Percentiles rank a stretch among this genome's conserved stretches.
phyloP scores from a whole-genome alignment of 2,113 vertebrate species.

The Percina caprodes region DNA sequence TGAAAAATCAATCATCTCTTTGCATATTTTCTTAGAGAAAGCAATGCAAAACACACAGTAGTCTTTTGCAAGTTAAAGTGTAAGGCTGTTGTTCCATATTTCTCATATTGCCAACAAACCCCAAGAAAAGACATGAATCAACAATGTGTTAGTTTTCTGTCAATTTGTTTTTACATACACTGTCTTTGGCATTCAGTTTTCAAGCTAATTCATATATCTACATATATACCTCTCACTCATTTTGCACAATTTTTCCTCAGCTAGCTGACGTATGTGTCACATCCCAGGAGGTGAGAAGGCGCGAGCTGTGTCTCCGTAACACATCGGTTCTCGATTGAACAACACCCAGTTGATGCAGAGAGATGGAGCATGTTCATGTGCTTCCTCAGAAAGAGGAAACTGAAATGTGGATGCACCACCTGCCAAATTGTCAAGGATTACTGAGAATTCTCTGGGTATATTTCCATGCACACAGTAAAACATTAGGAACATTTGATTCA shows the following conservation, averaged over 20 bases:
- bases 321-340: slow-evolving; percentile 20
- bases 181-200: slow-evolving; percentile 1
- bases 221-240: neutral
- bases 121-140: neutral
- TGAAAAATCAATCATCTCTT: slow-evolving; percentile 17
- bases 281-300: slow-evolving; percentile 36
- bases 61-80: neutral
- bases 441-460: slow-evolving; percentile 3
- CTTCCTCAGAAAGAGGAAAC: neutral
- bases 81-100: neutral
- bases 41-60: neutral
- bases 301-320: slow-evolving; percentile 42
- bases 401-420: neutral
- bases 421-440: slow-evolving; percentile 24
- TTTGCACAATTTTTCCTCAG: slow-evolving; percentile 1
- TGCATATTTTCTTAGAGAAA: slow-evolving; percentile 9
- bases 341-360: slow-evolving; percentile 32
- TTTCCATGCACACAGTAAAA: slow-evolving; percentile 4
- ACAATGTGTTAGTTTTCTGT: neutral
- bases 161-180: too few species aligned
- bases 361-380: neutral
- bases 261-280: slow-evolving; percentile 25
- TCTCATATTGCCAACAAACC: neutral
- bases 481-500: neutral
- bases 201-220: neutral